phyloP scores from a whole-genome alignment of 1,140 invertebrate species.

The Laupala kohalensis region DNA sequence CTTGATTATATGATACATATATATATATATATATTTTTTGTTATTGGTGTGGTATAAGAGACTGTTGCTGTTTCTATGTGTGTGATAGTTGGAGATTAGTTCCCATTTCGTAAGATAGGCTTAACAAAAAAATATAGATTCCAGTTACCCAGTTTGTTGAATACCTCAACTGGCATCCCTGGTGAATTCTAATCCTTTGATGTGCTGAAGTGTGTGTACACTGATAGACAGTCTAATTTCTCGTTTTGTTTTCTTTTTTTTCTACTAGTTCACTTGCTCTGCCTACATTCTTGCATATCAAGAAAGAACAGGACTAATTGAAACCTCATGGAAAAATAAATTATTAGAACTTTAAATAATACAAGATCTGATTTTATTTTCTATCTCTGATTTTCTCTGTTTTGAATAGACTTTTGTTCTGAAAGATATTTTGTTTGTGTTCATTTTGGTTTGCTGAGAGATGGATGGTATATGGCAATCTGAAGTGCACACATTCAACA shows the following conservation, averaged over 20 bases:
- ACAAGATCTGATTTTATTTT: not conserved
- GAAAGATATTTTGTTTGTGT: not conserved
- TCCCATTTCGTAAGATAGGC: not conserved
- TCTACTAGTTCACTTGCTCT: conserved; percentile 5
- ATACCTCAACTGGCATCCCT: not conserved
- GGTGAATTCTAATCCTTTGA: not conserved
- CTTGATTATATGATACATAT: not conserved
- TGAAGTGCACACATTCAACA: not conserved
- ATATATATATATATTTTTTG: conserved; percentile 1
- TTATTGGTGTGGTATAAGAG: conserved; percentile 2
- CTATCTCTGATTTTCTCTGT: not conserved
- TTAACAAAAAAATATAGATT: not conserved
- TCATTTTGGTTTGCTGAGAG: not conserved
- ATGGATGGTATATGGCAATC: not conserved
- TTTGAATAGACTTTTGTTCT: not conserved
- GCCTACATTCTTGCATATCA: conserved; percentile 7
- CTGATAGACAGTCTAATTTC: conserved; percentile 2
- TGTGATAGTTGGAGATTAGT: not conserved
- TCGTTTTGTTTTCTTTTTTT: conserved; percentile 1
- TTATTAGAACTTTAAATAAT: not conserved
- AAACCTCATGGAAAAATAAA: not conserved
- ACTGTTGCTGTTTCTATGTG: conserved; percentile 1
- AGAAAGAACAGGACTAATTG: conserved; percentile 1
- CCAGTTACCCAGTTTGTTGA: not conserved
- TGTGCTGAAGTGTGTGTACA: conserved; percentile 6